Base-by-base conservation (phyloP, 2,888 invertebrate genomes). In the Lasioglossum oenotherae region DNA sequence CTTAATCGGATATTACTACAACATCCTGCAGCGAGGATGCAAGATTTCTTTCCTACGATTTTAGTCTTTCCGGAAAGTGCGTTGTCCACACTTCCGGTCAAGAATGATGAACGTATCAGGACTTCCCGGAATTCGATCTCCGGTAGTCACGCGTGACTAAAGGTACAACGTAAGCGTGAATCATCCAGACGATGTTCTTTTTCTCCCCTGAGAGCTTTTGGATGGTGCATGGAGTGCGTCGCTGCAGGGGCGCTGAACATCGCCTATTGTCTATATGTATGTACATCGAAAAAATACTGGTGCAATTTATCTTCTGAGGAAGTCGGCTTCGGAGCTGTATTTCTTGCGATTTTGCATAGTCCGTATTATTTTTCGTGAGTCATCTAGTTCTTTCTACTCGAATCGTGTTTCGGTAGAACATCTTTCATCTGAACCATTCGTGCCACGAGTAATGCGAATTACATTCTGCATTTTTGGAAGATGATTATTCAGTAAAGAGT, bases 101-200 rank as follows among this genome's bases (percentile, higher is more conserved):
- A 31, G 60, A 16, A 64, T 64, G 60, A 64, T 31, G 16, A 16
- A 31, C 60, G 60, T 31, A 16, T 12, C 60, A 14, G 0, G 27
- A 64, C 31, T 64, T 64, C 60, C 60, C 60, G 60, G 60, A 64
- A 67, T 35, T 69, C 57, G 78, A 8, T 53, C 64, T 76, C 69
- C 49, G 27, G n/a, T 80, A 79, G 57, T 81, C 81, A 72, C 74
- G 67, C 81, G 81, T 87, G 87, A 83, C 87, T 81, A 84, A 87
- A 87, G 81, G 74, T 79, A 83, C 78, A 87, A 78, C 78, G 78
- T 53, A 38, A 31, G 81, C 73, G 78, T 87, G 87, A 87, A 84
- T 87, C 87, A 87, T 57, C 49, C 19, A 71, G 80, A 77, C 75
- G 81, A 80, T 81, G 87, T 84, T 76, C 77, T 16, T 77, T 84